Evolutionary conservation across 2,888 invertebrate species (phyloP).

Genomic region (Leucania comma): DNA sequence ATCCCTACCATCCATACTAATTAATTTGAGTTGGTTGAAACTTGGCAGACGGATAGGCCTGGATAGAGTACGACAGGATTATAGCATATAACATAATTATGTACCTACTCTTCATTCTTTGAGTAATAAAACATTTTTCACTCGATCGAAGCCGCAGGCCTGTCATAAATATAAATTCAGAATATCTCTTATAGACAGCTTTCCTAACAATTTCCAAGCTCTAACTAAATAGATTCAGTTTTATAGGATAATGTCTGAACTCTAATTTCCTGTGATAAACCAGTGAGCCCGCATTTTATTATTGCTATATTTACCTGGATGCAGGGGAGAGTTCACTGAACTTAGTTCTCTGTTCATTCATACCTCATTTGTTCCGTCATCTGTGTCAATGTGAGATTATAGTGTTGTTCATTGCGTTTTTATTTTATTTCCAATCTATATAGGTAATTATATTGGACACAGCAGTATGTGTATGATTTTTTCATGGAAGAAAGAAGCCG

Average conservation of each 20-base stretch:
- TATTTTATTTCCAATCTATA: background rate
- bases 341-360: constrained; percentile 77
- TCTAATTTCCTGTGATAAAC: constrained; percentile 52
- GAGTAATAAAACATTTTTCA: background rate
- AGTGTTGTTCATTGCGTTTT: constrained; percentile 37
- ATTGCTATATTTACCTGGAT: constrained; percentile 48
- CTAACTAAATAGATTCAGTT: constrained; percentile 17
- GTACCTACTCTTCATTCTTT: background rate
- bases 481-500: no score
- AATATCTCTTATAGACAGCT: constrained; percentile 9
- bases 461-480: no score
- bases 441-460: no score
- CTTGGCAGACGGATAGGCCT: no score
- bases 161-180: background rate
- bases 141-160: background rate
- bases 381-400: constrained; percentile 67
- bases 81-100: background rate
- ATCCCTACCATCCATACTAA: no score
- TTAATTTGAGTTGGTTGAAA: no score
- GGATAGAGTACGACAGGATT: no score
- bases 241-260: constrained; percentile 20
- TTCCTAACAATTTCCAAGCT: background rate
- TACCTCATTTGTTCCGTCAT: constrained; percentile 76
- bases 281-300: constrained; percentile 19
- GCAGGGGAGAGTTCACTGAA: constrained; percentile 75